These are phyloP conservation scores for Digitonthophagus gazella DNA, from an alignment of 2,888 invertebrate genomes.

Conservation along the genomic window DNA sequence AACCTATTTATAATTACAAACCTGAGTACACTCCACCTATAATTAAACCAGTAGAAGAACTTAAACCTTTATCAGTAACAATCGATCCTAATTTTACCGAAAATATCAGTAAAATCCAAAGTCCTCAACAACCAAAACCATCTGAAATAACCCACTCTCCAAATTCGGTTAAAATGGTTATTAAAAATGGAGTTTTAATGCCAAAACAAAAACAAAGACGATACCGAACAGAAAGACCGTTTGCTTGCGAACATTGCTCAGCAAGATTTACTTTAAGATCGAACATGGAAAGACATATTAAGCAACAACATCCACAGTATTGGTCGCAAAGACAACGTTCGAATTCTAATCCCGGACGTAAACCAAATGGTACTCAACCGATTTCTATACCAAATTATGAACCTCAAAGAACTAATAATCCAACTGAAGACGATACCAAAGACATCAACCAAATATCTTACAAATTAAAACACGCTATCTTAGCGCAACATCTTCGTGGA, in stretches of 20 bases:
- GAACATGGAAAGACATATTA: constrained; percentile 93
- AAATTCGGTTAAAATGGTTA: constrained; percentile 81
- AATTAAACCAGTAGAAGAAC: constrained; percentile 49
- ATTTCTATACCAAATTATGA: constrained; percentile 45
- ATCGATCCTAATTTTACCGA: constrained; percentile 39
- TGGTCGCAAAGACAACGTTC: constrained; percentile 78
- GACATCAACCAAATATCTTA: constrained; percentile 55
- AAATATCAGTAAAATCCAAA: constrained; percentile 41
- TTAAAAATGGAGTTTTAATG: constrained; percentile 86
- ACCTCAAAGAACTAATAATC: constrained; percentile 39
- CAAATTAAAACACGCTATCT: constrained; percentile 72
- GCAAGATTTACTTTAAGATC: constrained; percentile 88
- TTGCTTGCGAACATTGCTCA: constrained; percentile 87
- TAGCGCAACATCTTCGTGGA: constrained; percentile 69
- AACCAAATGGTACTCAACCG: constrained; percentile 38
- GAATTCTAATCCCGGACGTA: constrained; percentile 55
- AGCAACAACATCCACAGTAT: constrained; percentile 89
- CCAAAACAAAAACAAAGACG: constrained; percentile 89
- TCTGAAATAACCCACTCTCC: constrained; percentile 54
- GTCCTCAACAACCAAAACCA: constrained; percentile 53
- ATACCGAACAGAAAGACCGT: constrained; percentile 87
- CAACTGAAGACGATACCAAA: constrained; percentile 39
- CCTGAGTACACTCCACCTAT: constrained; percentile 37
- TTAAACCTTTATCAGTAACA: constrained; percentile 54
- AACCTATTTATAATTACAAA: constrained; percentile 31